Percentiles rank a stretch among this genome's conserved stretches.
Evolutionary conservation across 2,888 invertebrate genomes (phyloP).

Genomic region (Melanargia galathea): DNA sequence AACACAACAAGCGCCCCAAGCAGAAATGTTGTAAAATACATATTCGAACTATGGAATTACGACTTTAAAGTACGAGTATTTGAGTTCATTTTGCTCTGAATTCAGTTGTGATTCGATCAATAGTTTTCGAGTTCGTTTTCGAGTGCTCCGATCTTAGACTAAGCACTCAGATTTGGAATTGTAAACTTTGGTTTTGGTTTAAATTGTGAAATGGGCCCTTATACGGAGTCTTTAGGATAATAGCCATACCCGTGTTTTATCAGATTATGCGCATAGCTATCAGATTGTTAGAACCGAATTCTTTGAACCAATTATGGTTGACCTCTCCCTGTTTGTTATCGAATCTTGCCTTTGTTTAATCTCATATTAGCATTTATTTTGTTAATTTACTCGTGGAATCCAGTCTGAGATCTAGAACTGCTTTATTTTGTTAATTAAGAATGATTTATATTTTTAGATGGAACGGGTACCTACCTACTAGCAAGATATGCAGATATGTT

Average conservation of each 20-base stretch:
- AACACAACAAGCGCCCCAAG: no score
- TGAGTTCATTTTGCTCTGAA: no score
- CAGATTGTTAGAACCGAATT: constrained; percentile 31
- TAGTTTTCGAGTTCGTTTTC: no score
- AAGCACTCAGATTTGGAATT: not conserved
- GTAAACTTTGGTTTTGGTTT: not conserved
- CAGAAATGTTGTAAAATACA: no score
- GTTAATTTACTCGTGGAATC: constrained; percentile 3
- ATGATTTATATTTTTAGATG: no score
- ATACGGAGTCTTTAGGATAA: not conserved
- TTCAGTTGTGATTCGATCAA: no score
- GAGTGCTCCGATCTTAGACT: no score
- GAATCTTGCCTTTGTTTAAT: constrained; percentile 8
- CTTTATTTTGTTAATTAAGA: not conserved
- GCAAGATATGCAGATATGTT: no score
- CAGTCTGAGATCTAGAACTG: not conserved
- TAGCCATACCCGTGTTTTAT: constrained; percentile 20
- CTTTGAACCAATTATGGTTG: constrained; percentile 37
- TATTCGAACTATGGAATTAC: no score
- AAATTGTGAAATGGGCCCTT: constrained; percentile 5
- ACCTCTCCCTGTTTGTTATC: constrained; percentile 19
- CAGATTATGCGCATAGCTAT: constrained; percentile 40
- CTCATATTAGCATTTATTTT: not conserved
- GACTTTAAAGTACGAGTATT: no score
- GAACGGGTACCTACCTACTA: no score